phyloP scores from a whole-genome alignment of 1,140 invertebrate species.

The Condylostylus longicornis region DNA sequence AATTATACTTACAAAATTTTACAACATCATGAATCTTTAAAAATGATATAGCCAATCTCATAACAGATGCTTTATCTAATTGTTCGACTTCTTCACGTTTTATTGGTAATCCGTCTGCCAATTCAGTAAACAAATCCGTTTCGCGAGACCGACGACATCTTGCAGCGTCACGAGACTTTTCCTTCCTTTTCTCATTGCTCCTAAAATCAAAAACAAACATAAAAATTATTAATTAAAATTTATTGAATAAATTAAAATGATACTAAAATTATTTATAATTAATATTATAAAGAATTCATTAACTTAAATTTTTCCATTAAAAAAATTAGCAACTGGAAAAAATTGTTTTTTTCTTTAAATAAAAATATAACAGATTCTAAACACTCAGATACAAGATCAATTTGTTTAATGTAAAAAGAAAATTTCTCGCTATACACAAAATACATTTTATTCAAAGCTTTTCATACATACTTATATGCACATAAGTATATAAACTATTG shows the following conservation, averaged over 20 bases:
- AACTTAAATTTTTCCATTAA: no score
- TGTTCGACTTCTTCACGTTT: conserved; percentile 59
- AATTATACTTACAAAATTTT: conserved; percentile 49
- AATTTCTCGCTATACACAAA: no score
- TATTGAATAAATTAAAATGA: neutral
- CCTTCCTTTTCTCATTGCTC: conserved; percentile 91
- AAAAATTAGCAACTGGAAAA: no score
- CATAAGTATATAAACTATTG: no score
- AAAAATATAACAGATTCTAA: no score
- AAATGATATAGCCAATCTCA: conserved; percentile 83
- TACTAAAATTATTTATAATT: no score
- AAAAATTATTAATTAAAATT: conserved; percentile 2
- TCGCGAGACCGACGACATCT: conserved; percentile 80
- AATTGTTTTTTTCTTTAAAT: no score
- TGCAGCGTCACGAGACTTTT: conserved; percentile 89
- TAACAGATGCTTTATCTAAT: conserved; percentile 89
- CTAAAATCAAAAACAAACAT: conserved; percentile 37
- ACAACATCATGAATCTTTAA: conserved; percentile 74
- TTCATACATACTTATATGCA: no score
- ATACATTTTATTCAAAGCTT: no score
- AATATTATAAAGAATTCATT: no score
- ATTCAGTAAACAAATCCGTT: conserved; percentile 83
- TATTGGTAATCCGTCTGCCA: conserved; percentile 68
- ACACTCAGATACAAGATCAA: no score
- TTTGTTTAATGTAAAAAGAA: no score